Evolutionary conservation across 2,113 vertebrate genomes (phyloP).

Genomic region (Phylloscopus trochilus): DNA sequence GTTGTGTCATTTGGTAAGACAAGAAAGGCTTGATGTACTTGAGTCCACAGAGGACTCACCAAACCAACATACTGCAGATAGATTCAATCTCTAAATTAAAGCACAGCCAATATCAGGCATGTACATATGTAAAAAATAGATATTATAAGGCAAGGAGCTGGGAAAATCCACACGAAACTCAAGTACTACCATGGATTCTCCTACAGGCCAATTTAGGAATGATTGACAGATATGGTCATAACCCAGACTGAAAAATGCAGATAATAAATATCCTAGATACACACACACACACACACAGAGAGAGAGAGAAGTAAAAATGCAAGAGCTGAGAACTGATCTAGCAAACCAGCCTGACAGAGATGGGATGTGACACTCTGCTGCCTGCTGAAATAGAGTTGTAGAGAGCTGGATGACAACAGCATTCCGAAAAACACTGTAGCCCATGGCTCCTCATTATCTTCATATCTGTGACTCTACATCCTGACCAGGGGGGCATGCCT

Average conservation of each 20-base stretch:
- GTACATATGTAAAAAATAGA: neutral
- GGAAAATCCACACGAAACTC: neutral
- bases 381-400: slow-evolving; percentile 16
- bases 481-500: slow-evolving; percentile 8
- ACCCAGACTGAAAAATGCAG: neutral
- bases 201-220: neutral
- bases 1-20: neutral
- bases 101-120: neutral
- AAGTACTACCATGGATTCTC: neutral
- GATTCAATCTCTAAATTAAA: neutral
- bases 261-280: neutral
- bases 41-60: neutral
- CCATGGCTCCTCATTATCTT: slow-evolving; percentile 46
- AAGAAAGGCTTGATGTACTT: neutral
- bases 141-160: neutral
- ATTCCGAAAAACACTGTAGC: neutral
- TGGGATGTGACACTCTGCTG: neutral
- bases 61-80: accelerated
- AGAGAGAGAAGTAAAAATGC: neutral
- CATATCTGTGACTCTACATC: neutral
- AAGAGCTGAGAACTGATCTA: neutral
- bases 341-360: neutral
- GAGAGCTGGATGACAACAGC: neutral
- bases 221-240: neutral
- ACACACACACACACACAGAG: neutral